A percentile compares a stretch with the other conserved stretches of the same genome.
phyloP scores from a whole-genome alignment of 2,888 invertebrate genomes.

The Stenchaetothrips biformis region DNA sequence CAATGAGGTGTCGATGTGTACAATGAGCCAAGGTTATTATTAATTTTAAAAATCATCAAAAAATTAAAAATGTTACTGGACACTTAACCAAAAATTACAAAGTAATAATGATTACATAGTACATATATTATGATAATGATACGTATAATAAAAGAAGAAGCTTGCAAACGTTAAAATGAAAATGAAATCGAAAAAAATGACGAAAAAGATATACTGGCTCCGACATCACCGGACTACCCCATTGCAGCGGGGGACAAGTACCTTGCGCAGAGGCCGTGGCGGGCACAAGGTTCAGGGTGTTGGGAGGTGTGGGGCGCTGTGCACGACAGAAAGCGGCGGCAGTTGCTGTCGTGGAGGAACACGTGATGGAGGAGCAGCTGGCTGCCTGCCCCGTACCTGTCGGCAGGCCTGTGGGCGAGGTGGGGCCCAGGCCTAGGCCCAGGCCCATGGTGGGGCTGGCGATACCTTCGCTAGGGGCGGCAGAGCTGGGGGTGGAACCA shows the following conservation, averaged over 20 bases:
- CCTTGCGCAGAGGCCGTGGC: constrained; percentile 33
- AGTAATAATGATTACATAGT: neutral
- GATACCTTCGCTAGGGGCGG: constrained; percentile 12
- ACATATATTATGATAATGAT: neutral
- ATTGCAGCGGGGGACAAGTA: neutral
- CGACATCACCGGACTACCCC: too few relatives aligned
- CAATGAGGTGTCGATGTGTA: too few relatives aligned
- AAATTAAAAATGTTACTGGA: neutral
- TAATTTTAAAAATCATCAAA: neutral
- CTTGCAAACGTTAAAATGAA: neutral
- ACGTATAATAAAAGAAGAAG: neutral
- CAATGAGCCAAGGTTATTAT: too few relatives aligned
- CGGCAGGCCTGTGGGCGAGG: constrained; percentile 38
- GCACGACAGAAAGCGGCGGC: constrained; percentile 45
- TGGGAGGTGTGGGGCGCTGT: constrained; percentile 74
- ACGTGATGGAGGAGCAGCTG: constrained; percentile 33
- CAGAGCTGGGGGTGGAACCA: constrained; percentile 27
- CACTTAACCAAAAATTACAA: neutral
- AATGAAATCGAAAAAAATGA: constrained; percentile 17
- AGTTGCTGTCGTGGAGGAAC: constrained; percentile 33
- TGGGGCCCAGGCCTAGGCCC: constrained; percentile 33
- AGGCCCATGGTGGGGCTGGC: neutral
- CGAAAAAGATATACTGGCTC: constrained; percentile 26
- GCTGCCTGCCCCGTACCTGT: constrained; percentile 33
- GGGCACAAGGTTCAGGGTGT: constrained; percentile 69